phyloP scores from a whole-genome alignment of 2,888 invertebrate species.

The Limenitis camilla region DNA sequence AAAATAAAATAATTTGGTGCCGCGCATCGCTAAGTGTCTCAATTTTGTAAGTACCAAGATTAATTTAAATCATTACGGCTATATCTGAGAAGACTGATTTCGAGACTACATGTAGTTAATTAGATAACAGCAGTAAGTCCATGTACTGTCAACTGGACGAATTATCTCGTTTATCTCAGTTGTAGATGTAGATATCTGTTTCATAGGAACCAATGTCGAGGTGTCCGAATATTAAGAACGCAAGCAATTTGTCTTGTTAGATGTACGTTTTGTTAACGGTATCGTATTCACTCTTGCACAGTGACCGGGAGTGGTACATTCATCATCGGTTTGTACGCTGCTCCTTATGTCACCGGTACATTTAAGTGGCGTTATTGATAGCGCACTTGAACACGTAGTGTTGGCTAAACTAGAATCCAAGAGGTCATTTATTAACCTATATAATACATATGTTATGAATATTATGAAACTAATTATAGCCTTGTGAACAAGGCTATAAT shows the following conservation, averaged over 20 bases:
- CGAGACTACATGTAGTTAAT: constrained; percentile 22
- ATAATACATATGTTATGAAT: background rate
- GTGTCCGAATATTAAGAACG: constrained; percentile 70
- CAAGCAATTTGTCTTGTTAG: constrained; percentile 71
- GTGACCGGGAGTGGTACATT: constrained; percentile 22
- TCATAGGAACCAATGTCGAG: constrained; percentile 54
- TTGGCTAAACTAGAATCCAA: background rate
- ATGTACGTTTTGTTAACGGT: constrained; percentile 64
- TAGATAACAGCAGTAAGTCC: constrained; percentile 15
- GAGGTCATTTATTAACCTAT: background rate
- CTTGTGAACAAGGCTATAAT: too few species aligned
- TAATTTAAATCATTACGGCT: too few species aligned
- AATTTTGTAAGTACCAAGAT: too few species aligned
- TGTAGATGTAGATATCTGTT: constrained; percentile 60
- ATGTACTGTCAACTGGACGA: constrained; percentile 56
- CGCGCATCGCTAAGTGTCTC: too few species aligned
- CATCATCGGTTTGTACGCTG: constrained; percentile 17
- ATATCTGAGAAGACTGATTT: constrained; percentile 10
- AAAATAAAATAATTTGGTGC: too few species aligned
- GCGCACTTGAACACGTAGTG: background rate
- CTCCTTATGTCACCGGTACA: constrained; percentile 7
- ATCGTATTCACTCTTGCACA: constrained; percentile 30
- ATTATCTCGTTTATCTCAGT: constrained; percentile 65
- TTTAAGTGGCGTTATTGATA: constrained; percentile 13
- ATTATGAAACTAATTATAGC: too few species aligned